Percentiles rank a stretch among this genome's conserved stretches.
phyloP scores from a whole-genome alignment of 2,797 vertebrate species.

The Sciurus carolinensis region DNA sequence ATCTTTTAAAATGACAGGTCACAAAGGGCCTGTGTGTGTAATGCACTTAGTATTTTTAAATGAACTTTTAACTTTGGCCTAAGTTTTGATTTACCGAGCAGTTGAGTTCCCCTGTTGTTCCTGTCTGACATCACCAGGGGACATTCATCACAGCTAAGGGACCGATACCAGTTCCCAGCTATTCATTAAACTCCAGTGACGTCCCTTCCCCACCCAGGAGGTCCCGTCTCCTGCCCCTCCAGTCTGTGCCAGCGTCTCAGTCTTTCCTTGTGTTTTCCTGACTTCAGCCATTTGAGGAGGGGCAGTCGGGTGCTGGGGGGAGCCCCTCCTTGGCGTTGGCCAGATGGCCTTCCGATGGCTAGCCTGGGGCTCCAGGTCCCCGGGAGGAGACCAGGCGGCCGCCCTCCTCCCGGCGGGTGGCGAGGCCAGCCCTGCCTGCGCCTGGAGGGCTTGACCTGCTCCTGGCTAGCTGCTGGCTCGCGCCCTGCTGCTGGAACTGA shows the following conservation, averaged over 20 bases:
- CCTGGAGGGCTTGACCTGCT: not conserved
- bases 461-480: not conserved
- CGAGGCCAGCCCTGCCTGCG: rapidly evolving
- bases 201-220: not conserved
- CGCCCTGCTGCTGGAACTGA: slow-evolving; percentile 30
- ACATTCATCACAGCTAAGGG: not conserved
- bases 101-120: not conserved
- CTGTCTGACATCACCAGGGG: not conserved
- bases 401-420: rapidly evolving
- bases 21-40: not conserved
- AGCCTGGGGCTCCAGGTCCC: not conserved
- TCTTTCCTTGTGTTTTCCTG: not conserved
- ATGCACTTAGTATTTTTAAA: not conserved
- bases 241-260: not conserved
- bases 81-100: not conserved
- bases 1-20: not conserved
- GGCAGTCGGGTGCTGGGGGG: not conserved
- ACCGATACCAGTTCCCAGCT: rapidly evolving
- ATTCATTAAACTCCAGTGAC: not conserved
- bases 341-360: not conserved
- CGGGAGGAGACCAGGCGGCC: not conserved
- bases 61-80: not conserved
- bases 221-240: not conserved
- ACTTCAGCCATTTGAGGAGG: not conserved
- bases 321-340: not conserved